phyloP scores from a whole-genome alignment of 2,797 vertebrate species.

The Natrix natrix region DNA sequence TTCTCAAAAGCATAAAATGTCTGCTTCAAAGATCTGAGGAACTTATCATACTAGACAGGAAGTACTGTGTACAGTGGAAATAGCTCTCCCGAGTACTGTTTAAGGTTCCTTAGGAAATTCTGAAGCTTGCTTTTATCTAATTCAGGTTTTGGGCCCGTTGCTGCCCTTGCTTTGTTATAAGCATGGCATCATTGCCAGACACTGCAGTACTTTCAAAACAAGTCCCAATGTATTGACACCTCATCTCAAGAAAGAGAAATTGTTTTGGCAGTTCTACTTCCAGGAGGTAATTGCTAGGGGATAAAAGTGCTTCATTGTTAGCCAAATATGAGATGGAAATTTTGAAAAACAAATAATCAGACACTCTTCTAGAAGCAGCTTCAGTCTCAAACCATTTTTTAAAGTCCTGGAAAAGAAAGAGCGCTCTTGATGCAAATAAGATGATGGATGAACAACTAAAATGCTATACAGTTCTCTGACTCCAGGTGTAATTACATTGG shows the following conservation, averaged over 20 bases:
- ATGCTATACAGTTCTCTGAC: neutral
- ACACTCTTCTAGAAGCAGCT: neutral
- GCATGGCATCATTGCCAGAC: neutral
- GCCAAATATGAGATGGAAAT: neutral
- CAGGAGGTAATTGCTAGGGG: neutral
- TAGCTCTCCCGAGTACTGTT: neutral
- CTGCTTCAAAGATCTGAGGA: slow-evolving; percentile 5
- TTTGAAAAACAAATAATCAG: neutral
- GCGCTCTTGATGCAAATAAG: neutral
- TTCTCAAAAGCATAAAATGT: neutral
- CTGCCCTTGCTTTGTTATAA: neutral
- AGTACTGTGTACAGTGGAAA: slow-evolving; percentile 3
- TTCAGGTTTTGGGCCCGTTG: slow-evolving; percentile 1
- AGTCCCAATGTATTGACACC: slow-evolving; percentile 10
- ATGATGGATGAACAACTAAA: neutral
- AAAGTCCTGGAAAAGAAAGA: neutral
- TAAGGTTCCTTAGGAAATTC: neutral
- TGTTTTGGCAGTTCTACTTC: slow-evolving; percentile 11
- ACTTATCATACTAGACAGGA: slow-evolving; percentile 13
- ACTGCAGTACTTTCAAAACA: slow-evolving; percentile 15
- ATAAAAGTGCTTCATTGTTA: neutral
- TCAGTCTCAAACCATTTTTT: neutral
- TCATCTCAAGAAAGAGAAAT: neutral
- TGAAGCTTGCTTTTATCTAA: neutral
- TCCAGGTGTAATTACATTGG: neutral